phyloP scores from a whole-genome alignment of 2,888 invertebrate genomes.

The Caenorhabditis becei region DNA sequence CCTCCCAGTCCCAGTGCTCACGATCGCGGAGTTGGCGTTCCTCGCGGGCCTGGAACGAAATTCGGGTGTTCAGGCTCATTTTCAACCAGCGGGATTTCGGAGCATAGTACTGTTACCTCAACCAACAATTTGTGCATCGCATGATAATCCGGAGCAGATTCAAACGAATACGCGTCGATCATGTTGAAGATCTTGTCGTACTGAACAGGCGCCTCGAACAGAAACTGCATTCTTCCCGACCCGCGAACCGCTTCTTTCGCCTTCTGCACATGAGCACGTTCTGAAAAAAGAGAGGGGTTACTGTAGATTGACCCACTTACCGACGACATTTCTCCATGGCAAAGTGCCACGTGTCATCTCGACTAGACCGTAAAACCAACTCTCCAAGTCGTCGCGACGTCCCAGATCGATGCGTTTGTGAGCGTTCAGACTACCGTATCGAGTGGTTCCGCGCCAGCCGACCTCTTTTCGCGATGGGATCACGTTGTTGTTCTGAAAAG shows the following conservation, averaged over 20 bases:
- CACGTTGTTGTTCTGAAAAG: constrained; percentile 62
- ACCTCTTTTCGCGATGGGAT: constrained; percentile 70
- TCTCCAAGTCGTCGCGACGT: constrained; percentile 72
- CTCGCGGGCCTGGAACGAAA: constrained; percentile 61
- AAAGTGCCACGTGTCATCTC: constrained; percentile 72
- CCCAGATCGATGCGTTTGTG: constrained; percentile 69
- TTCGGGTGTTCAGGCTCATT: no score
- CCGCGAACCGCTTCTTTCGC: constrained; percentile 66
- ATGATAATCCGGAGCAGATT: constrained; percentile 70
- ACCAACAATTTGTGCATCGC: constrained; percentile 64
- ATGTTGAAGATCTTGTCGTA: constrained; percentile 66
- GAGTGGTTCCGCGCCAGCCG: constrained; percentile 77
- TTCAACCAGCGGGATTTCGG: no score
- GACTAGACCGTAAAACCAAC: constrained; percentile 75
- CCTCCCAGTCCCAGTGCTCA: constrained; percentile 73
- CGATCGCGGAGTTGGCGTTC: constrained; percentile 61
- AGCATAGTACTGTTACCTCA: no score
- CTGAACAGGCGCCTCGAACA: constrained; percentile 69
- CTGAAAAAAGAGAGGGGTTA: constrained; percentile 57
- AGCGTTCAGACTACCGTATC: constrained; percentile 72
- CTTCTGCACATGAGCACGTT: constrained; percentile 65
- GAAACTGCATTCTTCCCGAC: constrained; percentile 61
- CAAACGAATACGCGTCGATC: constrained; percentile 73
- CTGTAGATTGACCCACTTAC: constrained; percentile 37
- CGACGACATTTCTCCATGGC: constrained; percentile 73